Evolutionary conservation across 2,797 vertebrate species (phyloP).

Genomic region (Galaxias olidus): DNA sequence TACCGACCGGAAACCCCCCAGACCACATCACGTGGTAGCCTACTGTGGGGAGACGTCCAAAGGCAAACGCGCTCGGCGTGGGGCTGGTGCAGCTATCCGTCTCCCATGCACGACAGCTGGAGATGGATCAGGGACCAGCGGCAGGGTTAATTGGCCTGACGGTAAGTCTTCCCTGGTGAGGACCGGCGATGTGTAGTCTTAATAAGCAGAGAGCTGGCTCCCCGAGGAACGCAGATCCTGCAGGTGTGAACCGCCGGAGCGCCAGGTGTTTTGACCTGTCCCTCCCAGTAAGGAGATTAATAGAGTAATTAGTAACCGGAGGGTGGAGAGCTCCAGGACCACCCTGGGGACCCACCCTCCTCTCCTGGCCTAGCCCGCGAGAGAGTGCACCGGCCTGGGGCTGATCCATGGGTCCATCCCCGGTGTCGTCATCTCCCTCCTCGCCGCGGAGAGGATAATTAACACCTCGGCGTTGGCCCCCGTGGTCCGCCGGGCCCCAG

Average conservation of each 20-base stretch:
- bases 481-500: constrained; percentile 26
- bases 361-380: constrained; percentile 39
- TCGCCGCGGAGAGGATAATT: constrained; percentile 66
- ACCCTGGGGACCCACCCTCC: no score
- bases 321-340: constrained; percentile 26
- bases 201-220: constrained; percentile 55
- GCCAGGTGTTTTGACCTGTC: constrained; percentile 69
- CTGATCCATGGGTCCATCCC: constrained; percentile 48
- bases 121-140: no score
- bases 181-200: constrained; percentile 34
- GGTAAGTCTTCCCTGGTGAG: background rate
- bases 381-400: constrained; percentile 49
- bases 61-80: no score
- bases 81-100: no score
- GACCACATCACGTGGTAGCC: no score
- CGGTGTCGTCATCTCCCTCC: constrained; percentile 47
- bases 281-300: constrained; percentile 76
- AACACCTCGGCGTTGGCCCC: constrained; percentile 50
- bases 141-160: background rate
- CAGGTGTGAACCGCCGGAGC: constrained; percentile 18
- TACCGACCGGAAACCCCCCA: no score
- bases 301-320: constrained; percentile 74
- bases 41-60: no score
- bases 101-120: no score
- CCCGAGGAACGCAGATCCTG: constrained; percentile 55